Conservation (phyloP, 2,113 vertebrate genomes). For the Aptenodytes forsteri region DNA sequence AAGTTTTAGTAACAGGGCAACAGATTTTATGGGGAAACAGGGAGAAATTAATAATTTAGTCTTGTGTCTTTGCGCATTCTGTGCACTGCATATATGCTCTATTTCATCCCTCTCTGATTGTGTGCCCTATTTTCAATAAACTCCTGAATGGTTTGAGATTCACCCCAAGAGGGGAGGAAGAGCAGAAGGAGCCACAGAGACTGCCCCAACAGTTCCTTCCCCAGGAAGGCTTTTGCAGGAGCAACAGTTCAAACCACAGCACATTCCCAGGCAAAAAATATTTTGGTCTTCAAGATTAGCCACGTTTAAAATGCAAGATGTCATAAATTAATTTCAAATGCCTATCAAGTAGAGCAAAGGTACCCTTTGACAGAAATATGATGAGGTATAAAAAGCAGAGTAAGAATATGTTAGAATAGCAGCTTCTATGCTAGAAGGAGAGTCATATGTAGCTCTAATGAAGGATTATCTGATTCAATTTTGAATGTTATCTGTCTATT, state of each 20-base stretch:
- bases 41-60: not conserved
- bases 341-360: not conserved
- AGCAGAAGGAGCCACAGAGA: not conserved
- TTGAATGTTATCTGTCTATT: not conserved
- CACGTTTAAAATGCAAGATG: not conserved
- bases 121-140: not conserved
- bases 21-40: not conserved
- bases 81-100: not conserved
- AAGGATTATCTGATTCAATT: not conserved
- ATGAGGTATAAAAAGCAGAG: not conserved
- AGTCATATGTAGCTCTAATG: not conserved
- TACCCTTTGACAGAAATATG: not conserved
- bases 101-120: not conserved
- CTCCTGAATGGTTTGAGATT: not conserved
- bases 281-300: not conserved
- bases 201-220: not conserved
- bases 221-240: not conserved
- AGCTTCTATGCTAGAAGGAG: not conserved
- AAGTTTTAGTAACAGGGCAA: not conserved
- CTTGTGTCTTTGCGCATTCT: not conserved
- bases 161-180: not conserved
- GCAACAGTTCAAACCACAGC: not conserved
- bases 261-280: not conserved
- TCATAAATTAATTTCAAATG: not conserved
- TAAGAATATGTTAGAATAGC: not conserved